Evolutionary conservation across 2,797 vertebrate genomes (phyloP).

Genomic region (Hoplostethus atlanticus): DNA sequence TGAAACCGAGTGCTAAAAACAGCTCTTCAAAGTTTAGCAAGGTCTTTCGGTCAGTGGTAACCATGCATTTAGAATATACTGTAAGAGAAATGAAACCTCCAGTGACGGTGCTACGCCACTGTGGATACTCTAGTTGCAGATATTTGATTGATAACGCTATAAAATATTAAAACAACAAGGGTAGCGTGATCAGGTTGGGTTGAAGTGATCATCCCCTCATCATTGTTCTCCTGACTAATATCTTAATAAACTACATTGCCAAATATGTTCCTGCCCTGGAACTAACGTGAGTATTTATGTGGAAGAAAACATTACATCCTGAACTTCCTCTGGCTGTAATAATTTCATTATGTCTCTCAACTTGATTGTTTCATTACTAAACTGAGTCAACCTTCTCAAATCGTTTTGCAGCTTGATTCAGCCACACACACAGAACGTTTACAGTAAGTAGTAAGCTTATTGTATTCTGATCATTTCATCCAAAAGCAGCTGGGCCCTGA

Average conservation of each 20-base stretch:
- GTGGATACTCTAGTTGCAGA: background rate
- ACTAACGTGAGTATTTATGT: background rate
- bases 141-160: background rate
- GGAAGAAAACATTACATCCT: background rate
- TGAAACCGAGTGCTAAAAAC: background rate
- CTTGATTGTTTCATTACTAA: background rate
- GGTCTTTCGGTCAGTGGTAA: background rate
- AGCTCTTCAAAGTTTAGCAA: no score
- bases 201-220: background rate
- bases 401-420: background rate
- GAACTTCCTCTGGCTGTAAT: background rate
- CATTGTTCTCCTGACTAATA: background rate
- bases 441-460: background rate
- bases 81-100: background rate
- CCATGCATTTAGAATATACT: background rate
- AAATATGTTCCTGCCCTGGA: background rate
- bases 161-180: background rate
- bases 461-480: background rate
- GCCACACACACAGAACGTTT: background rate
- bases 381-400: background rate
- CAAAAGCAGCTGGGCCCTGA: background rate
- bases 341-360: background rate
- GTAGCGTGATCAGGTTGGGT: background rate
- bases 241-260: background rate
- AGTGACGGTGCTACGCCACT: background rate